These are phyloP conservation scores for Gnathonemus echidnorhynchus DNA, from an alignment of 2,113 vertebrate species.

Conservation along the genomic window DNA sequence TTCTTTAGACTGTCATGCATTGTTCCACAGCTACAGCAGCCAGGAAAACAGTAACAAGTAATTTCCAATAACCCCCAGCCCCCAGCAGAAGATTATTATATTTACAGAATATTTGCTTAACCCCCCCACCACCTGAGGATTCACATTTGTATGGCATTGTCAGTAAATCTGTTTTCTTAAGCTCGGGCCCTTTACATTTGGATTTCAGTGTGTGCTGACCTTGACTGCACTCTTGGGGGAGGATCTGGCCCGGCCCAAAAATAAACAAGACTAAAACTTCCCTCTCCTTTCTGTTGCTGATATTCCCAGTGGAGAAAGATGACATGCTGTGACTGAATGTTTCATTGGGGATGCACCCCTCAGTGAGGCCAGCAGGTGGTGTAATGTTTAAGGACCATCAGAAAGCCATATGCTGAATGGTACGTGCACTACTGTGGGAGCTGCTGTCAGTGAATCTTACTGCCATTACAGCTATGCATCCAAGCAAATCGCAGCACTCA, in stretches of 20 bases:
- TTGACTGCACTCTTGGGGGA: constrained; percentile 57
- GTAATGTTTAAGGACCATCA: background rate
- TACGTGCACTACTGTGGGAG: background rate
- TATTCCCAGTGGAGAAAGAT: constrained; percentile 48
- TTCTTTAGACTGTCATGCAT: background rate
- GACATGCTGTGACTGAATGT: constrained; percentile 31
- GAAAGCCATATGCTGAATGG: background rate
- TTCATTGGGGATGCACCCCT: constrained; percentile 18
- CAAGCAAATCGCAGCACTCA: background rate
- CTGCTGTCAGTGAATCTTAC: background rate
- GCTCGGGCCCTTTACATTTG: constrained; percentile 31
- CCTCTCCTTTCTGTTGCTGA: constrained; percentile 46
- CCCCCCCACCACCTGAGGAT: background rate
- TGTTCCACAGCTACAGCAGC: background rate
- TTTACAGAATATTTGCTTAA: background rate
- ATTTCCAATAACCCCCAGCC: background rate
- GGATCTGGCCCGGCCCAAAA: constrained; percentile 52
- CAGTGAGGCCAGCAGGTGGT: constrained; percentile 6
- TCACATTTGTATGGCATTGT: background rate
- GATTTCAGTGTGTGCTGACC: constrained; percentile 54
- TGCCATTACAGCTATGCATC: background rate
- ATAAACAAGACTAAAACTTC: constrained; percentile 59
- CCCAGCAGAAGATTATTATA: background rate
- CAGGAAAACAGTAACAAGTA: background rate
- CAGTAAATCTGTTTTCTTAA: background rate